Evolutionary conservation across 2,888 invertebrate species (phyloP).

Genomic region (Timandra comae): DNA sequence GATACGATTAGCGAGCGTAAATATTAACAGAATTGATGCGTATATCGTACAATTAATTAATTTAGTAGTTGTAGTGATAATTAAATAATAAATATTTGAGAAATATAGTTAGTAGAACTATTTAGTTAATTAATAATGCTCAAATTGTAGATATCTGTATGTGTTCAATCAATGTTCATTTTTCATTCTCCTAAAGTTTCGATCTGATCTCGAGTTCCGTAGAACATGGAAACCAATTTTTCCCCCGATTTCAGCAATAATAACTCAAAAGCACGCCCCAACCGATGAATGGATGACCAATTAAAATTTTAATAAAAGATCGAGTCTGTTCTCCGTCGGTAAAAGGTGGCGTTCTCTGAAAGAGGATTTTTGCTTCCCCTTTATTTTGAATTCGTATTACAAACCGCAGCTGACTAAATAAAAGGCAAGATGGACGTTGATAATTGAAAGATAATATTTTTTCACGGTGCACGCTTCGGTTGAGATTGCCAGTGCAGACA

Average conservation of each 20-base stretch:
- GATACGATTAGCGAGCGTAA: too few relatives aligned
- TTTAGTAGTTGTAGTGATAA: too few relatives aligned
- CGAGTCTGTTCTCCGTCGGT: conserved; percentile 3
- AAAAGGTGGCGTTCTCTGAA: conserved; percentile 5
- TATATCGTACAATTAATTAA: too few relatives aligned
- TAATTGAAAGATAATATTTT: conserved; percentile 67
- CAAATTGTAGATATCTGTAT: too few relatives aligned
- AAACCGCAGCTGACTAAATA: conserved; percentile 52
- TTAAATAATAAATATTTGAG: too few relatives aligned
- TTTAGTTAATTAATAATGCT: too few relatives aligned
- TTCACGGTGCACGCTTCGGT: conserved; percentile 35
- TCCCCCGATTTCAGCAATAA: conserved; percentile 17
- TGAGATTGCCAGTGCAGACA: conserved; percentile 36
- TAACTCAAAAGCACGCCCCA: conserved; percentile 7
- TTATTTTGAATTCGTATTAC: conserved; percentile 51
- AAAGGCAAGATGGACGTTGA: conserved; percentile 36
- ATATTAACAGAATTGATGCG: too few relatives aligned
- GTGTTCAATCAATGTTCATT: too few relatives aligned
- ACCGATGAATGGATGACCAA: conserved; percentile 20
- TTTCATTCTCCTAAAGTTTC: too few relatives aligned
- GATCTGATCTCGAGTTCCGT: too few relatives aligned
- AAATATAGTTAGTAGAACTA: too few relatives aligned
- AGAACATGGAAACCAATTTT: conserved; percentile 8
- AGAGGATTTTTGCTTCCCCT: conserved; percentile 25
- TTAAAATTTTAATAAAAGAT: conserved; percentile 25